Percentiles rank a stretch among this genome's conserved stretches.
Evolutionary conservation across 2,113 vertebrate species (phyloP).

Genomic region (Proteles cristata): DNA sequence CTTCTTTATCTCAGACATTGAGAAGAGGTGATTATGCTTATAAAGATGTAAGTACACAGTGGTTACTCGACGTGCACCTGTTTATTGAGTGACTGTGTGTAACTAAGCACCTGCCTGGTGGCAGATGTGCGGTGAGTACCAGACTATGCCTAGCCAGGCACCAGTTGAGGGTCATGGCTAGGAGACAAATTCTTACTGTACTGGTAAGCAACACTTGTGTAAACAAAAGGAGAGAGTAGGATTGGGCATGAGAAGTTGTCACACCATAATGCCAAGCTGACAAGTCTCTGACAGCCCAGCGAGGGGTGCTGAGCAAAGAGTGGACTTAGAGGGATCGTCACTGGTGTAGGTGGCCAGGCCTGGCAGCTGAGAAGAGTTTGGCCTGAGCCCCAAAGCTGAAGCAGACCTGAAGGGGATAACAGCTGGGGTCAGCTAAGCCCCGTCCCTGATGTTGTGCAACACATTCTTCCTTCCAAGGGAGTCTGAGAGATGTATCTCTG

Average conservation of each 20-base stretch:
- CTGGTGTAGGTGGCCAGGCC: background rate
- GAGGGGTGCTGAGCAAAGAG: background rate
- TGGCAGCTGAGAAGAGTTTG: background rate
- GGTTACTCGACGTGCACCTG: background rate
- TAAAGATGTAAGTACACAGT: background rate
- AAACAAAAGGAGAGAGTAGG: background rate
- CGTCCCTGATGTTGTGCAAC: background rate
- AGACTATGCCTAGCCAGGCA: background rate
- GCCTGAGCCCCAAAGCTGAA: background rate
- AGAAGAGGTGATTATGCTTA: conserved; percentile 10
- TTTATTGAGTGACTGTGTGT: background rate
- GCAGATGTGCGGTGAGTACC: background rate
- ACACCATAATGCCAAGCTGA: background rate
- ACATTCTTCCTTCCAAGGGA: background rate
- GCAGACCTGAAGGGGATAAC: background rate
- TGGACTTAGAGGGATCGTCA: too few species aligned
- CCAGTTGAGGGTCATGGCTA: background rate
- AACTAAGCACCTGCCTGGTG: background rate
- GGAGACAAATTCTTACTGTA: background rate
- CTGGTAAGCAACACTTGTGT: background rate
- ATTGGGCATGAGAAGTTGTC: background rate
- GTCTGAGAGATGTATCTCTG: background rate
- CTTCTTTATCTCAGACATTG: conserved; percentile 34
- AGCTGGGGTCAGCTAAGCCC: background rate
- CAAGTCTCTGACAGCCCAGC: background rate